Percentiles rank a stretch among this genome's conserved stretches.
phyloP scores from a whole-genome alignment of 2,113 vertebrate species.

The Limnothrissa miodon region DNA sequence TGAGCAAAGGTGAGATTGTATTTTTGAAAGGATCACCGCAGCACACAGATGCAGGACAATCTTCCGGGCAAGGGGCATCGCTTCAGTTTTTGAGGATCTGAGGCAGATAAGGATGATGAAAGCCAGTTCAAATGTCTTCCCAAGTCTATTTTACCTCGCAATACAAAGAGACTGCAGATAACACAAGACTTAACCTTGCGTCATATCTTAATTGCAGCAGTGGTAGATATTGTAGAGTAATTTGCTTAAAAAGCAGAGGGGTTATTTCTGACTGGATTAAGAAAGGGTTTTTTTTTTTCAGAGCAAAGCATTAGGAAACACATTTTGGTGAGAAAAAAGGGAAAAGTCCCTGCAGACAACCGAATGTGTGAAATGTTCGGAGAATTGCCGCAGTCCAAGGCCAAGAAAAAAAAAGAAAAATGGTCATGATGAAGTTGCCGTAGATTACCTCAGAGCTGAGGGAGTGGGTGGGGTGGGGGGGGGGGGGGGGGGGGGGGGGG shows the following conservation, averaged over 20 bases:
- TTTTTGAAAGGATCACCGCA: constrained; percentile 44
- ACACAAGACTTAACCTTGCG: constrained; percentile 28
- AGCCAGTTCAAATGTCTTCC: constrained; percentile 25
- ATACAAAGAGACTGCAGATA: constrained; percentile 33
- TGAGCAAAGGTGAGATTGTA: constrained; percentile 53
- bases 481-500: not conserved
- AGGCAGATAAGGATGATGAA: constrained; percentile 18
- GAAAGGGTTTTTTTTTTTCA: constrained; percentile 14
- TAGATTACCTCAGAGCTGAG: not conserved
- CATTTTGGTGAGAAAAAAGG: not conserved
- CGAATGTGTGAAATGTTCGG: not conserved
- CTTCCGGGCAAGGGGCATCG: constrained; percentile 17
- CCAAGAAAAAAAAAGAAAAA: not conserved
- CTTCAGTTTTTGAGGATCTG: constrained; percentile 45
- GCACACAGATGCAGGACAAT: constrained; percentile 19
- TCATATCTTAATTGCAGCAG: constrained; percentile 36
- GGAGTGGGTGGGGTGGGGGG: not conserved
- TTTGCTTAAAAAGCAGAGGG: constrained; percentile 2
- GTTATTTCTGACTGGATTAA: not conserved
- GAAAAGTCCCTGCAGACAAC: constrained; percentile 10
- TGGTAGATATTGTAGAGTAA: constrained; percentile 31
- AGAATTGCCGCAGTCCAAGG: not conserved
- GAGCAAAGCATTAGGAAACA: not conserved
- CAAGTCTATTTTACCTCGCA: constrained; percentile 6
- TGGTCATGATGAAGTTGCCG: not conserved